Conservation (phyloP, 2,888 invertebrate genomes). For the Blastobasis lacticolella region DNA sequence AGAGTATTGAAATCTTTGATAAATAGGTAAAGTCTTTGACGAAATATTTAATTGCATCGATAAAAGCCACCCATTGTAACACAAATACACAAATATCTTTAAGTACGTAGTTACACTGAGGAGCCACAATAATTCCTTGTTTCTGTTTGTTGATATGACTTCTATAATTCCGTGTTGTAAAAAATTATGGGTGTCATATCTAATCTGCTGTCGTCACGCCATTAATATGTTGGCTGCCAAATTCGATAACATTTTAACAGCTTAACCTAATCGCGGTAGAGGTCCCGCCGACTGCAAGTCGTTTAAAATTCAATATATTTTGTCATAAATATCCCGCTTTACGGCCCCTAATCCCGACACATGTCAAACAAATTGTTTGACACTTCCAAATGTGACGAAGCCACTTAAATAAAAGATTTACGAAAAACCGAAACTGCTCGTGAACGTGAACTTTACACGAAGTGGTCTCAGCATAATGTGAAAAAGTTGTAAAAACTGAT, state of each 20-base stretch:
- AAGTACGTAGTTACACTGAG: no score
- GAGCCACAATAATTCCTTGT: no score
- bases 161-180: no score
- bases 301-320: constrained; percentile 42
- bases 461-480: no score
- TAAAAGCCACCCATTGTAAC: no score
- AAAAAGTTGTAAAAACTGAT: no score
- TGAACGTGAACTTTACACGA: neutral
- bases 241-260: constrained; percentile 2
- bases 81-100: no score
- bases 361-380: constrained; percentile 50
- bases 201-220: neutral
- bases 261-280: constrained; percentile 3
- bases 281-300: constrained; percentile 20
- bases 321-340: constrained; percentile 39
- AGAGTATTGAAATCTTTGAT: no score
- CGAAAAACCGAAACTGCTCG: constrained; percentile 8
- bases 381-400: constrained; percentile 33
- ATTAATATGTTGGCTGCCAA: constrained; percentile 3
- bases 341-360: constrained; percentile 39
- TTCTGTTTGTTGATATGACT: no score
- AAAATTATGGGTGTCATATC: no score
- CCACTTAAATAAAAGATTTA: constrained; percentile 31
- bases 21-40: neutral
- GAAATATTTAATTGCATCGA: neutral